Conservation (phyloP, 2,797 vertebrate species). For the Euthynnus affinis region DNA sequence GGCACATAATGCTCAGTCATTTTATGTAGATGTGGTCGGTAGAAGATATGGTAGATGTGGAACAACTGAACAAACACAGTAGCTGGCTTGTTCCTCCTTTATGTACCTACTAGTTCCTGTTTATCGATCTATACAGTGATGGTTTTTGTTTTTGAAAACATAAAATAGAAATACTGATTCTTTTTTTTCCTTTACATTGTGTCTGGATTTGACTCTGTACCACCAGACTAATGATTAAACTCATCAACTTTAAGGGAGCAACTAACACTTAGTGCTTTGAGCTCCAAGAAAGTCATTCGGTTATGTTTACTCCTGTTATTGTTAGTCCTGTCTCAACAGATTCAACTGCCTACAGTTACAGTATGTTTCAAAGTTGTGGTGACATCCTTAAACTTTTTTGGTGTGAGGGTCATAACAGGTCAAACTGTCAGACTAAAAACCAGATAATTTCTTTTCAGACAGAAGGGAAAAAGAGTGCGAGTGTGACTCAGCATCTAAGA, state of each 20-base stretch:
- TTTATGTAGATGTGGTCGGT: neutral
- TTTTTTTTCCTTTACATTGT: neutral
- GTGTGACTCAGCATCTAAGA: neutral
- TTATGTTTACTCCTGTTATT: neutral
- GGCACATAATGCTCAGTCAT: slow-evolving; percentile 7
- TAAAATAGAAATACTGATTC: neutral
- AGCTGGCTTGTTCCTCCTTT: slow-evolving; percentile 6
- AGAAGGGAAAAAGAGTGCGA: neutral
- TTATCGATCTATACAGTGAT: neutral
- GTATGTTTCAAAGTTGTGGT: neutral
- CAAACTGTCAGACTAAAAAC: neutral
- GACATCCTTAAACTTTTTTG: neutral
- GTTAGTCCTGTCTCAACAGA: neutral
- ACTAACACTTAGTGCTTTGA: neutral
- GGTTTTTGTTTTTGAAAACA: neutral
- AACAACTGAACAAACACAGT: neutral
- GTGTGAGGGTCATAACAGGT: neutral
- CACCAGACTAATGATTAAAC: neutral
- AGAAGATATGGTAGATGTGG: neutral
- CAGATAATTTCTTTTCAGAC: neutral
- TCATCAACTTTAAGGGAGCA: neutral
- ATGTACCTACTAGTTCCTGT: slow-evolving; percentile 1
- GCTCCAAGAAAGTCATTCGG: neutral
- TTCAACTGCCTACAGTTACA: neutral
- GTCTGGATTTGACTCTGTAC: neutral